Base-by-base conservation (phyloP, 1,140 invertebrate species). In the Drosophila tani region DNA sequence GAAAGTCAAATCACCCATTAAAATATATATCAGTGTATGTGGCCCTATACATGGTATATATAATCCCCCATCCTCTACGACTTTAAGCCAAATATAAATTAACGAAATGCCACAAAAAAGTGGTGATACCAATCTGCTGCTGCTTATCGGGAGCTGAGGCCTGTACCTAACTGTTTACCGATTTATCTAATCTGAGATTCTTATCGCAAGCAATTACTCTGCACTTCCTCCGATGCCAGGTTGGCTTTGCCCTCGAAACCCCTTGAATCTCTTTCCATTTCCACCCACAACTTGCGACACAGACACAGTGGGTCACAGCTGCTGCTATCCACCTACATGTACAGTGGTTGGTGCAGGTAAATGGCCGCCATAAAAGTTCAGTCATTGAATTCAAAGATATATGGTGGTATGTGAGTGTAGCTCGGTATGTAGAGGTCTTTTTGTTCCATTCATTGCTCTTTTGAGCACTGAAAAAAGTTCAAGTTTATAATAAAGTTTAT, bases 121-220 rank as follows among this genome's bases (percentile, higher is more conserved):
- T 17, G 32, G 45, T 62, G 74, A 78, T 77, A 69, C 49, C 75
- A 46, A 80, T 67, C 77, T 79, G 40, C 21, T 79, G 32, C 41
- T 41, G 47, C 59, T 76, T 76, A 76, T 76, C 73, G 49, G 64
- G 64, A 41, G 51, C 50, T 67, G 38, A 55, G 41, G 41, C 46
- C 53, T 73, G 62, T 24, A 51, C 56, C 75, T 47, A 62, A 75
- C 71, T 81, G 71, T 77, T 84, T 58, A 53, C 47, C 64, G 58
- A 58, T 74, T 79, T 86, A 86, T 85, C 79, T 85, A 75, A 85
- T 81, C 81, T 81, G 59, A 68, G 55, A 77, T 73, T 81, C 74
- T 81, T 75, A 81, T 81, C 78, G 62, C 46, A 41, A 53, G 56
- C 55, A 81, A 81, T 75, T 75, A 71, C 59, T 69, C 57, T 50